Evolutionary conservation across 2,888 invertebrate species (phyloP), one percentile per base, ranked within the genome.

Genomic region (Clostera curtula): DNA sequence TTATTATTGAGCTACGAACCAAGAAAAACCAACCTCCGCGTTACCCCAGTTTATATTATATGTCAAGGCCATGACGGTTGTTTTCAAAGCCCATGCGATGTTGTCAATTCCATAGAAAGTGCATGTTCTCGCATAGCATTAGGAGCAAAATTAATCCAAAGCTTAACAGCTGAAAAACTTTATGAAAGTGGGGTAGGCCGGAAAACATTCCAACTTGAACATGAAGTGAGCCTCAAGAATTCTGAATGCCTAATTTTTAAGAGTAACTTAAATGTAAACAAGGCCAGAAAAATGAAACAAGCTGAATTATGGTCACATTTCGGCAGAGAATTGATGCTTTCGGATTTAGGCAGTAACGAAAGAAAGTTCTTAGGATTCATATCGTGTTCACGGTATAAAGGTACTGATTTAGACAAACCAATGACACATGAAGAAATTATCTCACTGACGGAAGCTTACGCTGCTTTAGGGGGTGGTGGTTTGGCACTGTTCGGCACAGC

Each of bases 401-500:
- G 90, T 3, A 85, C 76, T 12, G 85, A 84, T 48, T 77, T 86
- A 2, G 86, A 88, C 24, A 87, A 86, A 39, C 86, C 88, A 21
- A 85, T 86, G 63, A 87, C 88, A 1, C 90, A 93, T 57, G 88
- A 89, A 25, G 91, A 90, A 59, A 88, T 90, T 14, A 76, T 90
- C 47, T 84, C 86, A 2, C 80, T 90, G 40, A 90, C 92, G 4
- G 88, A 90, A 60, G 95, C 90, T 0, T 92, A 96, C 67, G 93
- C 93, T n/a, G 96, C 97, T 1, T 80, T 97, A 31, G 97, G 97
- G 18, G 93, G 94, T 8, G 97, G 97, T 12, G 96, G 96, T 1
- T 77, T 98, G 34, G 97, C 97, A 4, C 74, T 97, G 7, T 93
- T 97, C 62, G 96, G 97, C 4, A 93, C 94, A 0, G 96, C 91